Base-by-base conservation (phyloP, 2,888 invertebrate species). In the Coremacera marginata region DNA sequence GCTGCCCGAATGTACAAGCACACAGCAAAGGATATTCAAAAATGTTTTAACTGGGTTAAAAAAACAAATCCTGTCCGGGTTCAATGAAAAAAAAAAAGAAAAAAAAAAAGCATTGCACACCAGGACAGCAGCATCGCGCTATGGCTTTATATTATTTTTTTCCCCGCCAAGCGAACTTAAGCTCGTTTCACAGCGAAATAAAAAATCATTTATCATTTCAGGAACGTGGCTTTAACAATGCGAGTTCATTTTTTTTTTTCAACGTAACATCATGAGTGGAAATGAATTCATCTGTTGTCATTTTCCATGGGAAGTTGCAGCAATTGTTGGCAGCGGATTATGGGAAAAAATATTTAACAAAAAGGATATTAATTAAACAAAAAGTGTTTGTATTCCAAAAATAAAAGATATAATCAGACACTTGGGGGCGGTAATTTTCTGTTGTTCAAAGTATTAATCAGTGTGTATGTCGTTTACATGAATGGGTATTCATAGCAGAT, bases 301-400 rank as follows among this genome's bases (percentile, higher is more conserved):
- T 57, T 60, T 71, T 31, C 71, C 71, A 71, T 37, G 37, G 60
- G 57, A 71, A 60, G 31, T 19, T 34, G 22, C 44, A 34, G 57
- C 22, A 34, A n/a, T 37, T 71, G 71, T 71, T 60, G 60, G 37
- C 71, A 71, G 57, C 71, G 71, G 71, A 71, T 71, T 71, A 70
- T 51, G 70, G 27, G 16, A 44, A 25, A 51, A 70, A 31, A 52
- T 70, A 60, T 60, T 60, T 60, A 22, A 60, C 34, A 37, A 37
- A 55, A 60, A 31, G 71, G 44, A 71, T 60, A 71, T 71, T 68
- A 49, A 68, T 68, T 49, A 25, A 68, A 37, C 49, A 68, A 49
- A 68, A 49, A 27, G 22, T 22, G 57, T 9, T 22, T 22, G 57
- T 60, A 22, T 55, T 22, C 19, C 55, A 16, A 55, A 22, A n/a